These are phyloP conservation scores for Platysternon megacephalum DNA, from an alignment of 2,113 vertebrate species.

Conservation along the genomic window DNA sequence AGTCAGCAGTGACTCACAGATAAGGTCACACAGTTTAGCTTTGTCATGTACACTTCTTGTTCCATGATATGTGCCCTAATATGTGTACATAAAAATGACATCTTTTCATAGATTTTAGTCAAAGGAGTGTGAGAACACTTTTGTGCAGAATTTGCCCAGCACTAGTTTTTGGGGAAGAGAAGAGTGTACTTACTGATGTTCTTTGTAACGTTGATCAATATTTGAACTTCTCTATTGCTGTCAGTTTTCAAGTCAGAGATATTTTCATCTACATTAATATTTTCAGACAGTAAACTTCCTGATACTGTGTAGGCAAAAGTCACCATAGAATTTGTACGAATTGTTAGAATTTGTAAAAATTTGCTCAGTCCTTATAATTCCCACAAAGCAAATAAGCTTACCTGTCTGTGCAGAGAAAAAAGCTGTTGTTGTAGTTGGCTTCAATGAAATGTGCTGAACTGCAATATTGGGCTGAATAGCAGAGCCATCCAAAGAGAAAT, in stretches of 20 bases:
- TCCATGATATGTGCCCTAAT: not conserved
- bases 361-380: not conserved
- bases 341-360: not conserved
- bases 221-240: slow-evolving; percentile 62
- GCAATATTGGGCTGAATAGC: slow-evolving; percentile 19
- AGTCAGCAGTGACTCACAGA: not conserved
- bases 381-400: not conserved
- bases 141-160: not conserved
- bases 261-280: not conserved
- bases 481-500: slow-evolving; percentile 50
- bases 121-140: not conserved
- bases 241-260: not conserved
- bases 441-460: not conserved
- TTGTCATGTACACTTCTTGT: not conserved
- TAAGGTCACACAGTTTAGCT: not conserved
- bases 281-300: slow-evolving; percentile 2
- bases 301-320: slow-evolving; percentile 5
- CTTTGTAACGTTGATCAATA: slow-evolving; percentile 47
- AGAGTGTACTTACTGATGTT: not conserved
- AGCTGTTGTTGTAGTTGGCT: not conserved
- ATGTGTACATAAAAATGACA: not conserved
- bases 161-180: not conserved
- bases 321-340: not conserved
- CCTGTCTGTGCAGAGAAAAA: slow-evolving; percentile 56
- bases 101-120: not conserved